Evolutionary conservation across 2,113 vertebrate species (phyloP).

Genomic region (Oxyruncus cristatus): DNA sequence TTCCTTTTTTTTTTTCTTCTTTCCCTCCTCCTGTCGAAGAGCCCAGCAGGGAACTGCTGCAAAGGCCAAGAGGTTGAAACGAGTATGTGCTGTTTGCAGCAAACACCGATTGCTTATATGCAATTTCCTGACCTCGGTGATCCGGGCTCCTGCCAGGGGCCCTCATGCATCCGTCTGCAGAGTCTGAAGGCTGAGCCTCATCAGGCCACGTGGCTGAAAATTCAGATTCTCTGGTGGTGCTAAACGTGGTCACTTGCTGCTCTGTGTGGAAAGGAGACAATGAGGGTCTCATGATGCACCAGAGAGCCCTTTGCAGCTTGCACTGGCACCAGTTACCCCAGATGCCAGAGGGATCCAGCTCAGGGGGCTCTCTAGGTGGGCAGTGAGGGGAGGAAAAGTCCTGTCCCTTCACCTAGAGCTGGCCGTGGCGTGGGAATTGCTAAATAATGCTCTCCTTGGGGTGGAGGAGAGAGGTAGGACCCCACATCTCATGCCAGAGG

Average conservation of each 20-base stretch:
- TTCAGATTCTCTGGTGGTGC: background rate
- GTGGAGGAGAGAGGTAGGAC: background rate
- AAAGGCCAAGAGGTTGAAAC: background rate
- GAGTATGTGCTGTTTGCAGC: background rate
- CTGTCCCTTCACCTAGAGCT: background rate
- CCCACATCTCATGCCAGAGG: no score
- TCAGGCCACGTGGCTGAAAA: background rate
- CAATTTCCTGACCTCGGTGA: background rate
- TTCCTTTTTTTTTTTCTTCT: accelerated
- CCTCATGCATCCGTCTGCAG: background rate
- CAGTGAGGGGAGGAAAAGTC: background rate
- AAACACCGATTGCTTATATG: background rate
- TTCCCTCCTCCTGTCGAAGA: background rate
- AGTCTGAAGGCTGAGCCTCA: background rate
- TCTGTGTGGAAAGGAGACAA: background rate
- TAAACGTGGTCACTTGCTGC: background rate
- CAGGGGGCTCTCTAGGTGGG: background rate
- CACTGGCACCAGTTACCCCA: background rate
- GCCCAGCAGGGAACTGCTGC: background rate
- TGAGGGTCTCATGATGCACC: accelerated
- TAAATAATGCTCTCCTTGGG: background rate
- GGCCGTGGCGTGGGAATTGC: background rate
- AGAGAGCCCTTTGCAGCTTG: background rate
- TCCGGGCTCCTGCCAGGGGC: background rate
- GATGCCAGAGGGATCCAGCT: accelerated